Evolutionary conservation across 2,797 vertebrate species (phyloP).

Genomic region (Labroides dimidiatus): DNA sequence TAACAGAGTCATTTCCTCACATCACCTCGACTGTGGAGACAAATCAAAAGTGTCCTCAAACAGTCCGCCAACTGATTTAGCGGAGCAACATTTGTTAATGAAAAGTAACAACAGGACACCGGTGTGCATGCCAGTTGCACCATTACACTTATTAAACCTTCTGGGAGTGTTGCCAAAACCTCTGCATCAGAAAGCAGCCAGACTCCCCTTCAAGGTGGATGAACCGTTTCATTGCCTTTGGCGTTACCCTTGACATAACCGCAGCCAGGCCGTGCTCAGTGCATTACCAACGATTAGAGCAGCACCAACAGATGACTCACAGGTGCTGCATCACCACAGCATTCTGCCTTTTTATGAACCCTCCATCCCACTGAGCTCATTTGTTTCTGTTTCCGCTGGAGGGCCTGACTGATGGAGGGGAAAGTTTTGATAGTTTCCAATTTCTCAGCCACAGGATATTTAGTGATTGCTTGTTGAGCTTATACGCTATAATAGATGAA

Average conservation of each 20-base stretch:
- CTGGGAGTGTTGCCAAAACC: conserved; percentile 71
- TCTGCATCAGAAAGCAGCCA: conserved; percentile 46
- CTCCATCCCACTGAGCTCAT: conserved; percentile 10
- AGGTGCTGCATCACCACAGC: conserved; percentile 40
- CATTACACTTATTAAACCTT: conserved; percentile 80
- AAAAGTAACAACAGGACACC: conserved; percentile 53
- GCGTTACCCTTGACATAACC: conserved; percentile 60
- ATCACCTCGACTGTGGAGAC: background rate
- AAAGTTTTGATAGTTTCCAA: conserved; percentile 36
- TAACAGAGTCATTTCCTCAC: background rate
- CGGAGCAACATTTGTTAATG: conserved; percentile 64
- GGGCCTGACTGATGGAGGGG: background rate
- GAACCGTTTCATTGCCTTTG: conserved; percentile 59
- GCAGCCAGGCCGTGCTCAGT: conserved; percentile 41
- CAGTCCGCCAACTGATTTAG: conserved; percentile 44
- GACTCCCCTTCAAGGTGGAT: conserved; percentile 46
- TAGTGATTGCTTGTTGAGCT: conserved; percentile 31
- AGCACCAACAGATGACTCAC: conserved; percentile 56
- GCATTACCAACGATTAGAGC: conserved; percentile 59
- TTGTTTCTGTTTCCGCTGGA: conserved; percentile 5
- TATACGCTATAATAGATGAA: conserved; percentile 35
- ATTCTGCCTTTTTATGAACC: conserved; percentile 23
- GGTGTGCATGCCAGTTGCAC: conserved; percentile 64
- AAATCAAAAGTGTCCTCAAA: conserved; percentile 29
- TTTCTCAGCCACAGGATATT: conserved; percentile 46